A percentile compares a stretch with the other conserved stretches of the same genome.
These are phyloP conservation scores for Sapajus apella DNA, from an alignment of 2,113 vertebrate genomes.

Conservation along the genomic window DNA sequence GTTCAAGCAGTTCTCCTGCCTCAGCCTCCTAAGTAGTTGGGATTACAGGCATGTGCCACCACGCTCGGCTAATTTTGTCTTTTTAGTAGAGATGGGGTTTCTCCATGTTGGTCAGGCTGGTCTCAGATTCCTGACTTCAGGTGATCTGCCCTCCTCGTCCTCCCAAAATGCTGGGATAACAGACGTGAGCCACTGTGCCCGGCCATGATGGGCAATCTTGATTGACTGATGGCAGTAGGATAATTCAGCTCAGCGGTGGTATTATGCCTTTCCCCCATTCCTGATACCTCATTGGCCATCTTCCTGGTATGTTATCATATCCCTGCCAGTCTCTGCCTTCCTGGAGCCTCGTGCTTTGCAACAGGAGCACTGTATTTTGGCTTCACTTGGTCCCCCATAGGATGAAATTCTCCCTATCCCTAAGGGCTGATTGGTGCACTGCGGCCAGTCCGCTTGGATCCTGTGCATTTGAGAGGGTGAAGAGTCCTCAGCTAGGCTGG, in stretches of 20 bases:
- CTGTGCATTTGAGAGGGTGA: background rate
- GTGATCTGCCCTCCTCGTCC: too few species aligned
- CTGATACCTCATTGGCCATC: background rate
- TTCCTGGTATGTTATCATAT: background rate
- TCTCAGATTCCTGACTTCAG: too few species aligned
- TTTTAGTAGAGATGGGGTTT: too few species aligned
- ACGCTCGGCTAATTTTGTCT: too few species aligned
- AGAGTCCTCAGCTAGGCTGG: background rate
- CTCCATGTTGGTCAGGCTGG: too few species aligned
- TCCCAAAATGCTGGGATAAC: too few species aligned
- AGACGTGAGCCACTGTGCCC: too few species aligned
- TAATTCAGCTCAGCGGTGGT: background rate
- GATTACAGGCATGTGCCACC: too few species aligned
- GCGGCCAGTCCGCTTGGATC: background rate
- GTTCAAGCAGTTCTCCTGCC: too few species aligned
- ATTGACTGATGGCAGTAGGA: background rate
- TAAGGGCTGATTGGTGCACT: background rate
- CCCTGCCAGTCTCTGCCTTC: background rate
- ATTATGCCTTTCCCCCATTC: too few species aligned
- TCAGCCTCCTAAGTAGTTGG: too few species aligned
- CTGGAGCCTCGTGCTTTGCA: background rate
- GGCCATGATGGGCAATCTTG: fast-evolving
- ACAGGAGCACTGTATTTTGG: background rate
- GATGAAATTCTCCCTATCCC: background rate
- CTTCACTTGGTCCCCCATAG: background rate